Base-by-base conservation (phyloP, 2,113 vertebrate genomes). In the Himantopus leucocephalus region DNA sequence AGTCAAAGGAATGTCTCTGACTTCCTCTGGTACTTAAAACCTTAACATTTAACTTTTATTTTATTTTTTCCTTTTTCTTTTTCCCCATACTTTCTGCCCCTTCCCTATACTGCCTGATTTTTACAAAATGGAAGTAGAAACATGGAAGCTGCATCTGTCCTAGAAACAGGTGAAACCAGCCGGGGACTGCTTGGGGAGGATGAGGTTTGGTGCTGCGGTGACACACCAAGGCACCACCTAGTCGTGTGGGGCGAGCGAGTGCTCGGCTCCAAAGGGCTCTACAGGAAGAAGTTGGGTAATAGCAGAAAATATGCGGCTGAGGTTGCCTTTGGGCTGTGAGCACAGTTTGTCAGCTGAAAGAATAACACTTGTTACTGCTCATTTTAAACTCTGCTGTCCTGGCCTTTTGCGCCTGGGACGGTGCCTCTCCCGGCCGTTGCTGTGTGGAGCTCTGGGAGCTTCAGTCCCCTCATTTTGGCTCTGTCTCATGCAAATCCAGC, bases 161-260 rank as follows among this genome's bases (percentile, higher is more conserved):
- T 9, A 26, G 47, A 4, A 56, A 4, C 4, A 35, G 37, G 34
- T 8, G 81, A 60, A 8, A n/a, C 17, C 76, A 47, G 75, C 75
- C 8, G 87, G 62, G 22, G 37, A 50, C 29, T 30, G 53, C 34
- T 6, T 3, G 29, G 0, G n/a, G 23, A 70, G 82, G 77, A 29
- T 8, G 70, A n/a, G 75, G 66, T 37, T 85, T 79, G 80, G 90
- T 63, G 9, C 67, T 53, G 5, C 10, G 37, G 64, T 8, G 83
- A 11, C 21, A 15, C 39, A 8, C 6, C 1, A 34, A 45, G 82
- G 74, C 73, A 60, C 32, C 14, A 5, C 53, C 58, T 3, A 1
- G 14, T 10, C n/a, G 2, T 10, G 18, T 1, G 34, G 58, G 83
- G 18, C 5, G 56, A 84, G 90, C 0, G 2, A 5, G 41, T 0